phyloP scores from a whole-genome alignment of 1,140 invertebrate species.

The Ceratina japonica region DNA sequence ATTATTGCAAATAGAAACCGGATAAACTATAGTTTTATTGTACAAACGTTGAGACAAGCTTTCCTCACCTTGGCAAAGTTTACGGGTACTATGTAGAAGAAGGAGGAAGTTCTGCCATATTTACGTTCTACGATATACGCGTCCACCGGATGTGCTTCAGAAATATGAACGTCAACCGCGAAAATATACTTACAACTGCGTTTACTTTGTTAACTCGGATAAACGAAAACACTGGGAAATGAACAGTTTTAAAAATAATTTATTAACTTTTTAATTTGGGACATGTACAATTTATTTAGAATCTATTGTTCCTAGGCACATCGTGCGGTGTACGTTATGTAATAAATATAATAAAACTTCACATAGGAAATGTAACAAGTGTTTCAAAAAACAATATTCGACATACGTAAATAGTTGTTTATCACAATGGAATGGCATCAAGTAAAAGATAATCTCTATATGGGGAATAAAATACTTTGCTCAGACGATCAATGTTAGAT shows the following conservation, averaged over 20 bases:
- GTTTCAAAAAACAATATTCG: neutral
- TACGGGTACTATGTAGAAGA: neutral
- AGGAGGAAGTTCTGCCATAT: constrained; percentile 28
- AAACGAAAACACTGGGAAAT: neutral
- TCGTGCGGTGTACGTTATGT: neutral
- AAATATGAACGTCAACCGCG: neutral
- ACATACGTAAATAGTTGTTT: neutral
- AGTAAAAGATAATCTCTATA: neutral
- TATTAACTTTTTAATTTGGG: neutral
- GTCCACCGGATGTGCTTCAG: neutral
- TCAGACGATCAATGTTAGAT: neutral
- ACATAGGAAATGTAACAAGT: neutral
- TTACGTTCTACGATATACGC: neutral
- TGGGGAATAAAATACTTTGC: neutral
- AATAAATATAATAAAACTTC: constrained; percentile 8
- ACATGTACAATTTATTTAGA: too few species aligned
- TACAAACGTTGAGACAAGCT: neutral
- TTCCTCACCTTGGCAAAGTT: constrained; percentile 14
- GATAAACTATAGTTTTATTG: neutral
- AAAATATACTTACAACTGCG: constrained; percentile 18
- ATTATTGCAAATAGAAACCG: neutral
- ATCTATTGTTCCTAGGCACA: neutral
- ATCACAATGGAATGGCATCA: constrained; percentile 7
- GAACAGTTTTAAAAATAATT: neutral
- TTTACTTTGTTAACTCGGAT: neutral